Evolutionary conservation across 2,888 invertebrate species (phyloP).

Genomic region (Eustalomyia histrio): DNA sequence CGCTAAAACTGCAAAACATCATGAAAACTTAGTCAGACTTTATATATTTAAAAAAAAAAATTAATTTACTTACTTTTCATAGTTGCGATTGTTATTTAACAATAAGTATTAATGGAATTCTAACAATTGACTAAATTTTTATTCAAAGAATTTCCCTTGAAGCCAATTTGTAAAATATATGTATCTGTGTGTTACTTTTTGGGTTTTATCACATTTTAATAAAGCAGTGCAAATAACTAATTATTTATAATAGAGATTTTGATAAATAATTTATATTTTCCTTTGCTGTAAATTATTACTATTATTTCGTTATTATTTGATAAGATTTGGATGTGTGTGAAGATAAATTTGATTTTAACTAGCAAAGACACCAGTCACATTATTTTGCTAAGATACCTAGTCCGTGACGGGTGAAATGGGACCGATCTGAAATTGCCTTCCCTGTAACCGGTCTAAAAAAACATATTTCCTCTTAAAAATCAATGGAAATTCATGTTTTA

Average conservation of each 20-base stretch:
- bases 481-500: no score
- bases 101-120: not conserved
- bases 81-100: not conserved
- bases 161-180: no score
- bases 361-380: no score
- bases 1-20: not conserved
- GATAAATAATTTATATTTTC: not conserved
- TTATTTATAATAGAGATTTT: not conserved
- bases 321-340: not conserved
- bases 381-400: no score
- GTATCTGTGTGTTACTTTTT: no score
- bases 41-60: no score
- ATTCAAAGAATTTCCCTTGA: not conserved
- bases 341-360: no score
- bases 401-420: no score
- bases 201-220: not conserved
- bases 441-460: no score
- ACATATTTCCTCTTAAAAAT: no score
- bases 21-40: not conserved
- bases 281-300: not conserved
- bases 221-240: not conserved
- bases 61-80: not conserved
- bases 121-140: not conserved
- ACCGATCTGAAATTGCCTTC: no score
- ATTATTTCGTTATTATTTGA: not conserved